These are phyloP conservation scores for Plebejus melissa DNA, from an alignment of 2,888 invertebrate genomes.

Conservation along the genomic window DNA sequence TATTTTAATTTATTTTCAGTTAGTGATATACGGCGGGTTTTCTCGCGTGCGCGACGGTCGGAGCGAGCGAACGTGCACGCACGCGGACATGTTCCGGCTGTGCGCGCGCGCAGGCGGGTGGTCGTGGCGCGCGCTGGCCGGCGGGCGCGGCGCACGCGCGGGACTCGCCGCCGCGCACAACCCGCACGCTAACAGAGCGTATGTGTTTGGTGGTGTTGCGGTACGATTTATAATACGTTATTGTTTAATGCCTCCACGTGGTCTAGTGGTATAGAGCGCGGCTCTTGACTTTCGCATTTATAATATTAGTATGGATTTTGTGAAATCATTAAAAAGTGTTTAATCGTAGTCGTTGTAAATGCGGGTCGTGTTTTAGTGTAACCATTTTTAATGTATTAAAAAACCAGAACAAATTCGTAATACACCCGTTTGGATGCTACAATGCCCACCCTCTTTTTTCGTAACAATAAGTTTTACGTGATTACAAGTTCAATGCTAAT, in stretches of 20 bases:
- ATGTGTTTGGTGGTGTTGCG: slow-evolving; percentile 91
- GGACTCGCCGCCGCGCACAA: slow-evolving; percentile 82
- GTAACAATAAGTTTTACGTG: no score
- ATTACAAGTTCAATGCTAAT: no score
- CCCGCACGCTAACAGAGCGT: slow-evolving; percentile 82
- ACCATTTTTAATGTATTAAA: no score
- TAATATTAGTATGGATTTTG: background rate
- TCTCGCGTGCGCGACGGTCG: slow-evolving; percentile 64
- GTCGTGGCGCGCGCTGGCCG: slow-evolving; percentile 48
- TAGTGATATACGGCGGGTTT: slow-evolving; percentile 70
- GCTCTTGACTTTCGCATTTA: no score
- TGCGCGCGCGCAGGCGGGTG: slow-evolving; percentile 68
- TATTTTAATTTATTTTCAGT: slow-evolving; percentile 41
- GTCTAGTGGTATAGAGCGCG: no score
- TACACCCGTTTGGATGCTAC: no score
- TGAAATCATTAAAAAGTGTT: no score
- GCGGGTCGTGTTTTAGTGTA: no score
- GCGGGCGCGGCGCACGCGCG: slow-evolving; percentile 80
- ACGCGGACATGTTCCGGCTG: slow-evolving; percentile 67
- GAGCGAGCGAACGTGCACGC: slow-evolving; percentile 60
- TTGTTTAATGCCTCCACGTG: no score
- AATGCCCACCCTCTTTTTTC: no score
- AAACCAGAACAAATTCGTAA: no score
- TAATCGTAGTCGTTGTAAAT: no score
- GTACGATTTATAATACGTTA: slow-evolving; percentile 40